Evolutionary conservation across 2,113 vertebrate genomes (phyloP), one percentile per base, ranked within the genome.

Genomic region (Paramormyrops kingsleyae): DNA sequence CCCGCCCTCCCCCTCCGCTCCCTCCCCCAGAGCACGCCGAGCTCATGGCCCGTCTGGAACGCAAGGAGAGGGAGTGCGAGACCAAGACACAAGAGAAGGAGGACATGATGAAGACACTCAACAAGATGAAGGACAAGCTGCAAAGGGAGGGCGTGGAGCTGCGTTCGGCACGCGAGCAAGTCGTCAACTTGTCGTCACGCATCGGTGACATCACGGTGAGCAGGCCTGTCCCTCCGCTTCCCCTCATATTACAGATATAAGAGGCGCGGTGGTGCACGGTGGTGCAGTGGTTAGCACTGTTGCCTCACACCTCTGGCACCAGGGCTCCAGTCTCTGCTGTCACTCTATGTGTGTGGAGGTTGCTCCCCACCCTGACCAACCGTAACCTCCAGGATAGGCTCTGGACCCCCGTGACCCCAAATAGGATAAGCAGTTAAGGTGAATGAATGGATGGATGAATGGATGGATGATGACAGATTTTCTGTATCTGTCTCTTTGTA

Each of bases 61-160:
- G 96, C 94, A 99, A 99, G 91, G 98, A 99, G 90, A 92, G 98
- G 0, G 98, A 99, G 93, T 99, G 98, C 27, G 98, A 99, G 31
- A 98, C 97, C 7, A 99, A 99, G 95, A 99, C 98, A 0, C 94
- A 97, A 91, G 98, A 99, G 92, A 99, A 98, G 90, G 98, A 99
- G 3, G 98, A 99, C 89, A 99, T 99, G 98, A 99, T 99, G 98
- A 97, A 97, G 95, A 99, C 98, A 0, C 93, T 99, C 92, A 99
- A 99, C 93, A 99, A 99, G 95, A 99, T 99, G 98, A 99, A 98
- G 95, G 98, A 99, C 95, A 99, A 99, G 89, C 96, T 99, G 52
- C 97, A 98, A 94, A 97, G 97, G 0, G 98, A 99, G 94, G 98
- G 98, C 4, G 94, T 97, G 93, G 98, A 99, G 94, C 95, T 99